Percentiles rank a stretch among this genome's conserved stretches.
These are phyloP conservation scores for Cataglyphis livida DNA, from an alignment of 2,888 invertebrate genomes.

Conservation along the genomic window DNA sequence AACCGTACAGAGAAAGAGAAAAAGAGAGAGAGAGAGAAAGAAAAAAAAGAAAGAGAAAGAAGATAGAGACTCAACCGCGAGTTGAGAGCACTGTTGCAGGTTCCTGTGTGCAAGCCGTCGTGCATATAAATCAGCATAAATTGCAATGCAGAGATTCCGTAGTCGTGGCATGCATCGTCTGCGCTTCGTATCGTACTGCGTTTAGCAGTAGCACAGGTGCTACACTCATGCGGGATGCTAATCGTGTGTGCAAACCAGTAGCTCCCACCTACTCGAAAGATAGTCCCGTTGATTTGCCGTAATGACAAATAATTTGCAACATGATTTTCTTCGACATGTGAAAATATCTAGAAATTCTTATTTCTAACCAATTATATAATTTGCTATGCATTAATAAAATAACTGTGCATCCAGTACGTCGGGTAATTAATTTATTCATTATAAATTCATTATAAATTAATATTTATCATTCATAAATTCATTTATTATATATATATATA, in stretches of 20 bases:
- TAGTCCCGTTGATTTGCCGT: slow-evolving; percentile 26
- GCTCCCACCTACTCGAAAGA: neutral
- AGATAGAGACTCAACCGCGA: neutral
- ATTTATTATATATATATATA: neutral
- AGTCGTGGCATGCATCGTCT: slow-evolving; percentile 78
- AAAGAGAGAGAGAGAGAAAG: neutral
- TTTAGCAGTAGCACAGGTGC: slow-evolving; percentile 58
- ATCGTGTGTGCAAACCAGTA: neutral
- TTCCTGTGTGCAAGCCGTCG: slow-evolving; percentile 68
- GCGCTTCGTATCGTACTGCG: slow-evolving; percentile 59
- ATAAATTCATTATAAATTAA: neutral
- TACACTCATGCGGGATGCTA: slow-evolving; percentile 41
- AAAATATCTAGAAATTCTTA: neutral
- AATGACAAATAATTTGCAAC: slow-evolving; percentile 20
- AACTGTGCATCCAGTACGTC: neutral
- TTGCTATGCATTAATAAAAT: neutral
- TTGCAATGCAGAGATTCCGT: slow-evolving; percentile 81
- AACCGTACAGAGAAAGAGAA: neutral
- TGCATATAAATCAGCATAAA: slow-evolving; percentile 85
- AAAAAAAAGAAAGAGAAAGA: neutral
- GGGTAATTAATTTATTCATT: neutral
- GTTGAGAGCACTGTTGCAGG: slow-evolving; percentile 55
- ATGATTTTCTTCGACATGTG: neutral
- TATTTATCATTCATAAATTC: neutral
- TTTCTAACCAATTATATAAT: neutral